Evolutionary conservation across 2,113 vertebrate species (phyloP), one percentile per base, ranked within the genome.

Genomic region (Gadus chalcogrammus): DNA sequence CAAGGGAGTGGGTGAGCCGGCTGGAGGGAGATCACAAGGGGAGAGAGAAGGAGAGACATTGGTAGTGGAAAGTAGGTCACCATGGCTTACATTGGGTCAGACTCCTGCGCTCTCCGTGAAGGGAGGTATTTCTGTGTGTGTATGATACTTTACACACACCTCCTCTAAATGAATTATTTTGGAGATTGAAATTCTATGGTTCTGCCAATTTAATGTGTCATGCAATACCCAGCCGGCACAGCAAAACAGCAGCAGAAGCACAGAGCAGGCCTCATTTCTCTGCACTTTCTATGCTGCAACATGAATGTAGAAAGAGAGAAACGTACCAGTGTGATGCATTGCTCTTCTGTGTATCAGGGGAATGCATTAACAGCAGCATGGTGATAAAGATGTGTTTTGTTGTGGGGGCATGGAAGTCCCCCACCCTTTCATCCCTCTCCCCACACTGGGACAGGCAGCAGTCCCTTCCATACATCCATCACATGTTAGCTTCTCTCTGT

Each of bases 61-160:
- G 78, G 80, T 67, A 76, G 60, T 64, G 77, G 75, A 90, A 92
- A 91, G 87, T 92, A 92, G 91, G 90, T 91, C 91, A 92, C 71
- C 71, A 52, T 78, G 82, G 82, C 82, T 67, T 81, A 65, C 72
- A 65, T 80, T 84, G 79, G 82, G 83, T 88, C 87, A 84, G 79
- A 83, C 75, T 87, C 75, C 17, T 67, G 83, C 69, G 71, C 82
- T 76, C 81, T 73, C 78, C 70, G 69, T 82, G 75, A 74, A 16
- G 71, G 75, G 75, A 65, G 77, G 78, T 74, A 67, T 84, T 78
- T 72, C 0, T 69, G 62, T 82, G 67, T 79, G 73, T 81, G 48
- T 64, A 58, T 13, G 31, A n/a, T 13, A 58, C 15, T 13, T 9
- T 13, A 62, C 61, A 62, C 61, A 62, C 61, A 22, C 15, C 63